A percentile compares a stretch with the other conserved stretches of the same genome.
These are phyloP conservation scores for Drosophila eugracilis DNA, from an alignment of 1,140 invertebrate genomes.

Conservation along the genomic window DNA sequence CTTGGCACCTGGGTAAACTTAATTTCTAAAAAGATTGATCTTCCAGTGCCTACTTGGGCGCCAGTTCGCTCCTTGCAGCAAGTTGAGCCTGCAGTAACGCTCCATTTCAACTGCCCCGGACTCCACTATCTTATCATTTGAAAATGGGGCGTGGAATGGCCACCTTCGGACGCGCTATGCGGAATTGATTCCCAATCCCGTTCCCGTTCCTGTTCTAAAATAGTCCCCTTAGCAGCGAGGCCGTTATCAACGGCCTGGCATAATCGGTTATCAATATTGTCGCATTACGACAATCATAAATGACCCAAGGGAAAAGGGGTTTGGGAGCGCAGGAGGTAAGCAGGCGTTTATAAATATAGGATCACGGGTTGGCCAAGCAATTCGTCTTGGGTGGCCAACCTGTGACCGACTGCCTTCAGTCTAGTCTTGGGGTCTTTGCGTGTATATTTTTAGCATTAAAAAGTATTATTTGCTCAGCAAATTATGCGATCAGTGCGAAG, in stretches of 20 bases:
- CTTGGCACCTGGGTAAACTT: not conserved
- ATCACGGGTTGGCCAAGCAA: slow-evolving; percentile 30
- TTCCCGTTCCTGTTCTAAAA: not conserved
- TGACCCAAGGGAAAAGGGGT: not conserved
- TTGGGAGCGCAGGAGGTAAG: not conserved
- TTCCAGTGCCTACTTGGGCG: not conserved
- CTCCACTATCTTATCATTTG: slow-evolving; percentile 21
- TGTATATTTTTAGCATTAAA: slow-evolving; percentile 38
- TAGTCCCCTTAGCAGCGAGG: not conserved
- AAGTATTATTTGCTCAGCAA: slow-evolving; percentile 48
- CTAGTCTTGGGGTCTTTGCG: slow-evolving; percentile 22
- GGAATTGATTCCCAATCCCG: slow-evolving; percentile 18
- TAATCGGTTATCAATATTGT: slow-evolving; percentile 36
- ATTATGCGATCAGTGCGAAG: slow-evolving; percentile 60
- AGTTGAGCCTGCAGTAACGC: slow-evolving; percentile 8
- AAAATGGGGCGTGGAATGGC: slow-evolving; percentile 37
- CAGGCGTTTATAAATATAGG: not conserved
- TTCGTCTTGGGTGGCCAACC: slow-evolving; percentile 28
- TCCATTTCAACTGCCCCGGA: slow-evolving; percentile 19
- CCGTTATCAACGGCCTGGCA: slow-evolving; percentile 22
- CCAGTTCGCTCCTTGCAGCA: slow-evolving; percentile 12
- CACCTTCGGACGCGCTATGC: slow-evolving; percentile 19
- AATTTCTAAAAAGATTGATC: not conserved
- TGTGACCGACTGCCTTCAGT: slow-evolving; percentile 26
- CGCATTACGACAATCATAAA: slow-evolving; percentile 26